Conservation (phyloP, 2,797 vertebrate genomes). For the Carcharodon carcharias region DNA sequence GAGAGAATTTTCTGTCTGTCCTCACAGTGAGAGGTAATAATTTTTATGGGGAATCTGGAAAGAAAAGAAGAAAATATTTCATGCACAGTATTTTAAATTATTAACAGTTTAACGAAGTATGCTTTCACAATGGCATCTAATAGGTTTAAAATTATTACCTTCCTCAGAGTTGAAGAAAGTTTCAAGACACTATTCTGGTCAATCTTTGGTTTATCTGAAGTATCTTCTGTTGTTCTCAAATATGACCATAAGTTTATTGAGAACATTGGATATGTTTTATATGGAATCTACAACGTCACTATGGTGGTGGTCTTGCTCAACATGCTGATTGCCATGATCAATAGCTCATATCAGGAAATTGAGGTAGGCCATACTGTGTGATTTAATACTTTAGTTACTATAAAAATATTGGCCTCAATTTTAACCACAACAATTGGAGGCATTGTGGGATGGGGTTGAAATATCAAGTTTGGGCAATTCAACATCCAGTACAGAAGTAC, state of each 20-base stretch:
- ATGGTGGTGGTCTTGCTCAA: slow-evolving; percentile 98
- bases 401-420: background rate
- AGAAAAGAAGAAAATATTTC: background rate
- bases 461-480: background rate
- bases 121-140: background rate
- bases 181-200: slow-evolving; percentile 84
- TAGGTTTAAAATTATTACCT: slow-evolving; percentile 35
- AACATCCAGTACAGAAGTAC: background rate
- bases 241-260: slow-evolving; percentile 83
- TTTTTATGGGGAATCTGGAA: background rate
- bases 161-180: slow-evolving; percentile 85
- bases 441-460: background rate
- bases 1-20: background rate
- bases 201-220: slow-evolving; percentile 95
- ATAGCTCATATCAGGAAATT: slow-evolving; percentile 97
- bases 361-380: slow-evolving; percentile 62
- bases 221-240: slow-evolving; percentile 90
- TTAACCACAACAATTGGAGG: background rate
- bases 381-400: background rate
- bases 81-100: background rate
- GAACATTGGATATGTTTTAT: slow-evolving; percentile 84
- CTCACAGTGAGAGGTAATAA: background rate
- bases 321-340: slow-evolving; percentile 99
- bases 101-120: background rate
- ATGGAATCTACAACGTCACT: slow-evolving; percentile 96